phyloP scores from a whole-genome alignment of 2,888 invertebrate genomes.

The Mimumesa dahlbomi region DNA sequence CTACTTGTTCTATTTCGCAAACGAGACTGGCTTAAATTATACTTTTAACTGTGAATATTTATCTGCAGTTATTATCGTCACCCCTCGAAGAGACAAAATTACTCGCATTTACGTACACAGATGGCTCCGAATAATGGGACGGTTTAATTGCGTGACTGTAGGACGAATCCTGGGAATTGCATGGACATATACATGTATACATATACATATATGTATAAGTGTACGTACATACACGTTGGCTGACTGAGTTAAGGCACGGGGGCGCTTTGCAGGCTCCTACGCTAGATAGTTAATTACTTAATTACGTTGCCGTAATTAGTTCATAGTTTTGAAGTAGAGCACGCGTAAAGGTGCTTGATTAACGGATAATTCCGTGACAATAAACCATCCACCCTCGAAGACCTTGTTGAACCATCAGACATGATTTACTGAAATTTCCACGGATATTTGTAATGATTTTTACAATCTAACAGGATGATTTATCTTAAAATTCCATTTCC shows the following conservation, averaged over 20 bases:
- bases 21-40: constrained; percentile 17
- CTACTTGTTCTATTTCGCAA: not conserved
- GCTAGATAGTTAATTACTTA: constrained; percentile 74
- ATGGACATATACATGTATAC: constrained; percentile 21
- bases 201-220: not conserved
- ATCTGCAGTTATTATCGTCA: constrained; percentile 41
- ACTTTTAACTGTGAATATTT: constrained; percentile 41
- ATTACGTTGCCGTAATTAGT: constrained; percentile 74
- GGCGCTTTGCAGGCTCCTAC: constrained; percentile 55
- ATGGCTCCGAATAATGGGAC: constrained; percentile 45
- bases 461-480: too few relatives aligned
- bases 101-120: constrained; percentile 42
- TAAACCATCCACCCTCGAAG: constrained; percentile 34
- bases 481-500: too few relatives aligned
- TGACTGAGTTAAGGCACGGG: constrained; percentile 50
- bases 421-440: too few relatives aligned
- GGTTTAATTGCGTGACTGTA: constrained; percentile 59
- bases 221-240: constrained; percentile 18
- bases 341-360: constrained; percentile 51
- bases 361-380: constrained; percentile 57
- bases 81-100: constrained; percentile 37
- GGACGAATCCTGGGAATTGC: constrained; percentile 66
- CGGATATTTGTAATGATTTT: too few relatives aligned
- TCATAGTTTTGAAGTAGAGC: constrained; percentile 60
- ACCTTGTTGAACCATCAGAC: too few relatives aligned